Evolutionary conservation across 2,797 vertebrate species (phyloP).

Genomic region (Podargus strigoides): DNA sequence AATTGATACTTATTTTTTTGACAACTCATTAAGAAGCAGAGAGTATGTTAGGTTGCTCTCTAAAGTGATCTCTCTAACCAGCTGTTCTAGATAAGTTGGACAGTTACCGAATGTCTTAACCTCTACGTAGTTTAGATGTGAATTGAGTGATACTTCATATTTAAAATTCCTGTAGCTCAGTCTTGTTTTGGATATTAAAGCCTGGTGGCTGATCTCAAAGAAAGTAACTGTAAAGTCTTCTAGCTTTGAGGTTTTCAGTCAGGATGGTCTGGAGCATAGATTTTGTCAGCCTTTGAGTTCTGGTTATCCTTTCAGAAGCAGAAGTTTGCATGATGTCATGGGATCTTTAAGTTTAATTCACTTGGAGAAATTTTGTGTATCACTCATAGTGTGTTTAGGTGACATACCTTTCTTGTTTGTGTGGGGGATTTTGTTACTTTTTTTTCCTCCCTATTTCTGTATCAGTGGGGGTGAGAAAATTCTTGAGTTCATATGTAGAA

Average conservation of each 20-base stretch:
- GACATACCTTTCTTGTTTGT: neutral
- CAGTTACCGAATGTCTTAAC: neutral
- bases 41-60: neutral
- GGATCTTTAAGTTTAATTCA: neutral
- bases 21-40: neutral
- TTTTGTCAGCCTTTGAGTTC: neutral
- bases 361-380: neutral
- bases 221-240: neutral
- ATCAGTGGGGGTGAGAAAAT: neutral
- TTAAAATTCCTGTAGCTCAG: neutral
- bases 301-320: neutral
- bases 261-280: neutral
- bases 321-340: neutral
- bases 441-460: neutral
- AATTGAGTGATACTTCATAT: neutral
- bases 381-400: neutral
- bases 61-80: neutral
- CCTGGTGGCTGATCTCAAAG: neutral
- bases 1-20: no score
- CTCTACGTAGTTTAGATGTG: neutral
- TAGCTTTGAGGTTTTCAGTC: neutral
- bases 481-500: rapidly evolving
- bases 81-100: neutral
- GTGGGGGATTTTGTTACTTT: rapidly evolving
- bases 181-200: neutral